Conservation (phyloP, 23 tunicate species). For the Corella eumyota region DNA sequence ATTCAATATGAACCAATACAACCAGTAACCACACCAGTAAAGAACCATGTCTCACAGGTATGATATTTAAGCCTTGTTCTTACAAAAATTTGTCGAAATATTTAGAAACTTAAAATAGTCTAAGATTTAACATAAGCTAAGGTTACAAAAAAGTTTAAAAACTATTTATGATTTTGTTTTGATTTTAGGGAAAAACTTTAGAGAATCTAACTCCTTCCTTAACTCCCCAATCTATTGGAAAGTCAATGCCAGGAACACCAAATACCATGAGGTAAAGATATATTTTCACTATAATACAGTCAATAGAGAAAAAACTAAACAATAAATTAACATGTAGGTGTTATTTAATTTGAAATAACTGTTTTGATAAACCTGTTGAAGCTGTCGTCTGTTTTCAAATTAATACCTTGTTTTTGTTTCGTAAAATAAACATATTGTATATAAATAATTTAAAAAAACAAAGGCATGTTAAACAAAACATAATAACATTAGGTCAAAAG, state of each 20-base stretch:
- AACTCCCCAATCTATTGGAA: conserved; percentile 4
- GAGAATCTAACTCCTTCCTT: conserved; percentile 1
- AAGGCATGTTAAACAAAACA: no score
- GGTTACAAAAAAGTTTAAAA: neutral
- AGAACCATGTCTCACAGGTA: conserved; percentile 5
- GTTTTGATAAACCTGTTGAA: conserved; percentile 1
- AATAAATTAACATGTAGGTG: no score
- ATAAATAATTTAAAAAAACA: no score
- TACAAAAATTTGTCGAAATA: no score
- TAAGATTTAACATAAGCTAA: no score
- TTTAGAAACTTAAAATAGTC: no score
- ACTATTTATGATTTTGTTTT: neutral
- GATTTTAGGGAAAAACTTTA: conserved; percentile 4
- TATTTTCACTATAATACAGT: neutral
- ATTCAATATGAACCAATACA: no score
- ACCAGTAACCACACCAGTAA: conserved; percentile 18
- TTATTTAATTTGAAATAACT: neutral
- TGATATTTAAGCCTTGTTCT: no score
- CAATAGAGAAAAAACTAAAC: neutral
- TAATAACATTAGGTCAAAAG: no score
- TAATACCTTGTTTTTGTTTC: no score
- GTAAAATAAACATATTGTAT: no score
- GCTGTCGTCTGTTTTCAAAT: neutral
- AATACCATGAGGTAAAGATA: conserved; percentile 8
- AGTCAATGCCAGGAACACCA: conserved; percentile 26